Evolutionary conservation across 2,797 vertebrate genomes (phyloP).

Genomic region (Hafferia zeledoni): DNA sequence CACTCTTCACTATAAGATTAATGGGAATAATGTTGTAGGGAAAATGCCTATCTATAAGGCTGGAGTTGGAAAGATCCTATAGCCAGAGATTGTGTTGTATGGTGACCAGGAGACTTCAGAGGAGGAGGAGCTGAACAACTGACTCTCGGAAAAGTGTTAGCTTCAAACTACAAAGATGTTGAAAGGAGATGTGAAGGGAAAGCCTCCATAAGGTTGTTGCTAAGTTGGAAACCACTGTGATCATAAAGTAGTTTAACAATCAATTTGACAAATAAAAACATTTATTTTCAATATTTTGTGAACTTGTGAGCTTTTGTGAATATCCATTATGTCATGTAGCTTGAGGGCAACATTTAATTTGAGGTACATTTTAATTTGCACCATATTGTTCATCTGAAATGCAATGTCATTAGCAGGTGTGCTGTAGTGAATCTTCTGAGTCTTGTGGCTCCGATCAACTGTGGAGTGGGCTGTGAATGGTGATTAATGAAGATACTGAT

Average conservation of each 20-base stretch:
- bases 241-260: neutral
- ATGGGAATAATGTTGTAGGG: constrained; percentile 33
- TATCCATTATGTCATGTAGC: neutral
- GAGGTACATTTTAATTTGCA: neutral
- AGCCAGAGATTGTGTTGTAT: neutral
- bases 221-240: neutral
- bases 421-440: neutral
- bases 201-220: neutral
- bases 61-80: constrained; percentile 25
- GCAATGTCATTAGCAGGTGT: neutral
- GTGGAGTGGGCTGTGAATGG: neutral
- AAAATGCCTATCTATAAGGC: constrained; percentile 14
- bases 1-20: constrained; percentile 30
- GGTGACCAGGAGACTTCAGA: neutral
- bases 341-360: neutral
- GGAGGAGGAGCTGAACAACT: neutral
- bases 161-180: neutral
- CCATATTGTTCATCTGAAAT: neutral
- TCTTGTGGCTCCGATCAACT: neutral
- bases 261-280: neutral
- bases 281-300: neutral
- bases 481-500: neutral
- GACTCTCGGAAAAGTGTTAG: neutral
- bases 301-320: neutral
- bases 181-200: neutral